Conservation (phyloP, 2,888 invertebrate genomes). For the Diaphora mendica region DNA sequence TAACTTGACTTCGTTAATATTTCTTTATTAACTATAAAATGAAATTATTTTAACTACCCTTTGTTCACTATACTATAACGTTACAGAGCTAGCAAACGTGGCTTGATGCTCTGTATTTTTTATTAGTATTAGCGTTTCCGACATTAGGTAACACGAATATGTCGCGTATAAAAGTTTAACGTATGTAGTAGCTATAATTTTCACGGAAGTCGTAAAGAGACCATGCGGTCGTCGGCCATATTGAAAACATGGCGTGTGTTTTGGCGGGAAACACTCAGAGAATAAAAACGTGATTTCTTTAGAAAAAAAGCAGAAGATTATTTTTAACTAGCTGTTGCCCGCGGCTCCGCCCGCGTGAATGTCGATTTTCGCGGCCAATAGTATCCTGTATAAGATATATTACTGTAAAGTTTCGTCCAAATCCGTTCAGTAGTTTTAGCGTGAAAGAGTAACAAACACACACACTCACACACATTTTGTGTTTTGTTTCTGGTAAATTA, state of each 20-base stretch:
- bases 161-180: slow-evolving; percentile 76
- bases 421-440: too few species aligned
- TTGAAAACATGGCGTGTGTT: slow-evolving; percentile 73
- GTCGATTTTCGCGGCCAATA: too few species aligned
- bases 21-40: not conserved
- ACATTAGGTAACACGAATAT: slow-evolving; percentile 45
- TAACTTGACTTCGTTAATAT: not conserved
- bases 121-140: slow-evolving; percentile 62
- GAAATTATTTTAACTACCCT: not conserved
- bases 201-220: slow-evolving; percentile 80
- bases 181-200: slow-evolving; percentile 79
- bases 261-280: slow-evolving; percentile 66
- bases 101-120: slow-evolving; percentile 54
- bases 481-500: too few species aligned
- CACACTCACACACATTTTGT: too few species aligned
- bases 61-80: slow-evolving; percentile 42
- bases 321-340: too few species aligned
- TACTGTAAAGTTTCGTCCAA: too few species aligned
- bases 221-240: slow-evolving; percentile 68
- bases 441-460: too few species aligned
- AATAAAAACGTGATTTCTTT: slow-evolving; percentile 39
- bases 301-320: slow-evolving; percentile 13
- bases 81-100: slow-evolving; percentile 50
- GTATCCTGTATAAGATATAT: too few species aligned
- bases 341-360: too few species aligned